Evolutionary conservation across 2,888 invertebrate species (phyloP), one percentile per base, ranked within the genome.

Genomic region (Sialis fuliginosa): DNA sequence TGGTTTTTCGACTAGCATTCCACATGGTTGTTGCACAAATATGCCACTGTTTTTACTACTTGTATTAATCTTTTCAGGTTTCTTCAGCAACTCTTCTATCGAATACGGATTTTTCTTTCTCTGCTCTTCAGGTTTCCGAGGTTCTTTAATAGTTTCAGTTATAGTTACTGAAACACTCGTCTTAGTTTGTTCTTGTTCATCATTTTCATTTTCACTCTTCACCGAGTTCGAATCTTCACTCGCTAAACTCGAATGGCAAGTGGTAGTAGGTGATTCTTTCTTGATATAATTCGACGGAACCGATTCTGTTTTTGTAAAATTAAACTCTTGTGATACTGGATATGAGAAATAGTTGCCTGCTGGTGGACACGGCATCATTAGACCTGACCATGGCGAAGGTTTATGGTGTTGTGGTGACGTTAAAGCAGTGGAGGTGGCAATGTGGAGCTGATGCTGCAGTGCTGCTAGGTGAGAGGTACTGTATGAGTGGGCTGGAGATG

Each of bases 61-160:
- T 8, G 48, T n/a, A 37, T 8, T 37, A 6, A 37, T 6, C 58
- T 79, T 81, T 52, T 78, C 80, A 0, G 86, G 86, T 55, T 86
- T 86, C 59, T 88, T 89, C 32, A 89, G 60, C 6, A 89, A 62
- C 58, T 89, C 89, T 55, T 88, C 89, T 58, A 90, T 90, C 2
- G 88, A 88, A 59, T 89, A 90, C 0, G 88, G 87, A 60, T 86
- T 88, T 51, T 81, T 76, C 61, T 86, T 81, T 52, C 72, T 73
- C 33, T 60, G 53, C 52, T 65, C 66, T 42, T 58, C 59, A 31
- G 13, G 57, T 9, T 53, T 56, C 39, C 54, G 58, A 2, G 44
- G 48, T 22, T 22, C 22, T 22, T 22, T 22, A 22, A 22, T 22
- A 1, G n/a, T 37, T 10, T 37, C 37, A 37, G 10, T 37, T 37